These are phyloP conservation scores for Carassius gibelio DNA, from an alignment of 2,113 vertebrate species.

Conservation along the genomic window DNA sequence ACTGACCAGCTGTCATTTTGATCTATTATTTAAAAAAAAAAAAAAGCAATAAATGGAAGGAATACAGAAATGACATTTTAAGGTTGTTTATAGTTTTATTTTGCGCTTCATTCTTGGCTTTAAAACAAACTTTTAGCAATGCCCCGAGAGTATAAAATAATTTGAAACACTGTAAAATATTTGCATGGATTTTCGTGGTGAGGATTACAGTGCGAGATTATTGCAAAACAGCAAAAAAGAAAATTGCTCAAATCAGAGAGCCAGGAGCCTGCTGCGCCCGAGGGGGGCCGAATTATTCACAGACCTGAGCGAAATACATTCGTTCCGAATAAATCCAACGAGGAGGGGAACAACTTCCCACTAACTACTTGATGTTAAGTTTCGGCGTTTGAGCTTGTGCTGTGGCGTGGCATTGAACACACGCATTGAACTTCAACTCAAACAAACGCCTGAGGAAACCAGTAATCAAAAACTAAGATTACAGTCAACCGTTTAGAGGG, in stretches of 20 bases:
- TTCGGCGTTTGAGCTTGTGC: constrained; percentile 41
- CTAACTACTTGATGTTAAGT: constrained; percentile 51
- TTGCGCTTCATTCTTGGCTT: background rate
- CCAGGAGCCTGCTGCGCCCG: constrained; percentile 14
- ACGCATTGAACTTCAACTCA: constrained; percentile 33
- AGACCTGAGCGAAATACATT: constrained; percentile 46
- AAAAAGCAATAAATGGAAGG: too few species aligned
- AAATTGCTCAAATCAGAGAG: constrained; percentile 34
- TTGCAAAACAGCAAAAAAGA: constrained; percentile 49
- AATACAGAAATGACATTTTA: too few species aligned
- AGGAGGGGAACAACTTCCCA: constrained; percentile 43
- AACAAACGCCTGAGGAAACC: constrained; percentile 37
- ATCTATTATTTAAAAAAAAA: too few species aligned
- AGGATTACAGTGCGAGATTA: constrained; percentile 42
- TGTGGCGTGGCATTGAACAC: constrained; percentile 38
- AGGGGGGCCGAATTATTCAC: constrained; percentile 37
- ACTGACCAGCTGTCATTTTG: background rate
- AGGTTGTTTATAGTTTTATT: background rate
- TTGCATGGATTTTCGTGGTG: constrained; percentile 14
- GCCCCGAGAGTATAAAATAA: background rate
- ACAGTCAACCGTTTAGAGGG: constrained; percentile 22
- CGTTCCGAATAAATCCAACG: constrained; percentile 30
- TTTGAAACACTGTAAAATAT: constrained; percentile 8
- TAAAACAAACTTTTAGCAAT: background rate
- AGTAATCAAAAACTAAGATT: constrained; percentile 41